These are phyloP conservation scores for Drosophila erecta DNA, from an alignment of 1,140 invertebrate genomes.

Conservation along the genomic window DNA sequence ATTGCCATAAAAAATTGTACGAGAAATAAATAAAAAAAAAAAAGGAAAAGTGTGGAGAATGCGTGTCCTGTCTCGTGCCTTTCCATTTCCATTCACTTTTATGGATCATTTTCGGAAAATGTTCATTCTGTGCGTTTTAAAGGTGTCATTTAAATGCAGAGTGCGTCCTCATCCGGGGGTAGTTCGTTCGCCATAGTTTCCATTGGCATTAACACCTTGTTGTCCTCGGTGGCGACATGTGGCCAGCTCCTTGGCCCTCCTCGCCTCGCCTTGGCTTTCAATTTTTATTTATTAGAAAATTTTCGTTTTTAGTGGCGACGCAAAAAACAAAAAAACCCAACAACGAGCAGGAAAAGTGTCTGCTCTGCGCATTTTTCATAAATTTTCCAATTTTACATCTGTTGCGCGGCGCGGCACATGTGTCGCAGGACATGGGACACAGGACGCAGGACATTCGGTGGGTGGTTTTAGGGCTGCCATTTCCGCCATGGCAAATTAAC, in stretches of 20 bases:
- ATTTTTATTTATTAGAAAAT: conserved; percentile 45
- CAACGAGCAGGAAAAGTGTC: conserved; percentile 32
- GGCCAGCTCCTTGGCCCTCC: conserved; percentile 9
- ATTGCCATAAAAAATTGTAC: conserved; percentile 34
- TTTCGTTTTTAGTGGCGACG: conserved; percentile 8
- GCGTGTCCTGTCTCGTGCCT: conserved; percentile 58
- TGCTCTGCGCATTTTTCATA: conserved; percentile 42
- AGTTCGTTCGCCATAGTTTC: conserved; percentile 56
- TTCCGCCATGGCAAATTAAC: conserved; percentile 75
- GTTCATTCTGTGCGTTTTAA: conserved; percentile 39
- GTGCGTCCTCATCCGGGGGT: conserved; percentile 56
- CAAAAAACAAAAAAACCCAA: conserved; percentile 16
- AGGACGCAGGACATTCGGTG: conserved; percentile 34
- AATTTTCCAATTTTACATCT: conserved; percentile 48
- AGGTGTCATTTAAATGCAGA: conserved; percentile 78
- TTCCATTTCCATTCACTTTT: conserved; percentile 36
- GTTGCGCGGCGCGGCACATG: conserved; percentile 25
- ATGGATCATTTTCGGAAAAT: conserved; percentile 24
- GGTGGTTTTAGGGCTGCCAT: conserved; percentile 38
- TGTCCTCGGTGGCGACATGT: conserved; percentile 74
- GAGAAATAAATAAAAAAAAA: not conserved
- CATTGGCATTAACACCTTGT: conserved; percentile 74
- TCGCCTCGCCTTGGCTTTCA: conserved; percentile 11
- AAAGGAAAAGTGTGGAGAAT: conserved; percentile 73
- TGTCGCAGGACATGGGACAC: conserved; percentile 51